Evolutionary conservation across 2,888 invertebrate species (phyloP).

Genomic region (Paralinhomoeus sp.): DNA sequence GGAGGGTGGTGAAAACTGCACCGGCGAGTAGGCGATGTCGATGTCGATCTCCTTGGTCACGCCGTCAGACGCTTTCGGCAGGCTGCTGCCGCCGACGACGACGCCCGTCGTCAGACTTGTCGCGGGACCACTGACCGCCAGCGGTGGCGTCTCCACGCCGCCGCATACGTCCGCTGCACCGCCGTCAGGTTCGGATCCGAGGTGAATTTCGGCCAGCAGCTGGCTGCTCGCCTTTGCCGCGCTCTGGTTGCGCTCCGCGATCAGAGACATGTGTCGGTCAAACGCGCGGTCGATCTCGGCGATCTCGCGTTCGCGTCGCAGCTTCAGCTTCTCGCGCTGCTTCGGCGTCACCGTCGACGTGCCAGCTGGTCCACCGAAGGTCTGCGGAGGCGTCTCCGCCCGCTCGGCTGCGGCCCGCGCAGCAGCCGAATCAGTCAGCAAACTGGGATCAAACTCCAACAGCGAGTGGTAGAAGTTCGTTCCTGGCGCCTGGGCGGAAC

Average conservation of each 20-base stretch:
- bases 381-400: not conserved
- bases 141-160: too few species aligned
- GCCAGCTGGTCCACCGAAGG: not conserved
- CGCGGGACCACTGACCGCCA: not conserved
- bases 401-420: not conserved
- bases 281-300: conserved; percentile 4
- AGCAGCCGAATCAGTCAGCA: not conserved
- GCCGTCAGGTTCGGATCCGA: too few species aligned
- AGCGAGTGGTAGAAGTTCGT: not conserved
- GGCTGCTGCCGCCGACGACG: not conserved
- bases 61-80: not conserved
- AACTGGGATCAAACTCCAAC: not conserved
- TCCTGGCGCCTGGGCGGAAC: too few species aligned
- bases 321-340: conserved; percentile 1
- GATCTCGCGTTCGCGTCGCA: conserved; percentile 1
- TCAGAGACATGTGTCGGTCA: conserved; percentile 1
- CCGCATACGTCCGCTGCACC: not conserved
- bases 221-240: not conserved
- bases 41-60: not conserved
- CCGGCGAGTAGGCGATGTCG: not conserved
- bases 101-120: not conserved
- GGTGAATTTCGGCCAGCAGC: not conserved
- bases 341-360: not conserved
- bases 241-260: conserved; percentile 1
- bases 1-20: conserved; percentile 1